These are phyloP conservation scores for Xestia sexstrigata DNA, from an alignment of 2,888 invertebrate genomes.

Conservation along the genomic window DNA sequence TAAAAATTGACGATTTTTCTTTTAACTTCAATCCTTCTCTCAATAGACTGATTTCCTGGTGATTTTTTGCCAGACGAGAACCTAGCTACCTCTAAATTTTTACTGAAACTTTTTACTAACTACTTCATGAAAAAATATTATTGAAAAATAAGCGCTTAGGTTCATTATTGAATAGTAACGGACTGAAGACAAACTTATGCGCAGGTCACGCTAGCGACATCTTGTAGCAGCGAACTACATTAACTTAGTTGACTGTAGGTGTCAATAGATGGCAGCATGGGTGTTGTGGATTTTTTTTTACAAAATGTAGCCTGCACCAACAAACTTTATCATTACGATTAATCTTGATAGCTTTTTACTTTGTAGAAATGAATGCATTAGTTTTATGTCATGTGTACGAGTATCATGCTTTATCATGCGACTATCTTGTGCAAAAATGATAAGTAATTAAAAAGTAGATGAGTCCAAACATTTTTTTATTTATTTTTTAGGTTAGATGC, in stretches of 20 bases:
- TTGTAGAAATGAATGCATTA: not conserved
- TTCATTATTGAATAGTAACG: not conserved
- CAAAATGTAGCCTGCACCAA: too few species aligned
- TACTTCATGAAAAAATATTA: not conserved
- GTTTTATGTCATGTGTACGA: too few species aligned
- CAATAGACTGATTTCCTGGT: not conserved
- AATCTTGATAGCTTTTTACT: not conserved
- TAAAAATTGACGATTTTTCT: too few species aligned
- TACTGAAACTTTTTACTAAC: not conserved
- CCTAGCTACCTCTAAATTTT: not conserved
- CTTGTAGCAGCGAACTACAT: constrained; percentile 31
- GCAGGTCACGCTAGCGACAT: constrained; percentile 48
- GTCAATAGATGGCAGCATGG: constrained; percentile 54
- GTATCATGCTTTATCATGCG: too few species aligned
- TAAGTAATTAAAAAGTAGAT: too few species aligned
- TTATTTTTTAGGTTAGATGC: not conserved
- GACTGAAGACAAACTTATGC: constrained; percentile 32
- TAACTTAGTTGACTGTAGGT: not conserved
- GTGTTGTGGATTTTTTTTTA: constrained; percentile 12
- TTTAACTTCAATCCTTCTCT: too few species aligned
- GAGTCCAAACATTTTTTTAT: too few species aligned
- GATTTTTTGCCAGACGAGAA: not conserved
- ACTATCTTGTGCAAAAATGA: too few species aligned
- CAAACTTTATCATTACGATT: accelerated
- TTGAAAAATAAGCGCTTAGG: not conserved